Base-by-base conservation (phyloP, 2,113 vertebrate species). In the Bubalus kerabau region DNA sequence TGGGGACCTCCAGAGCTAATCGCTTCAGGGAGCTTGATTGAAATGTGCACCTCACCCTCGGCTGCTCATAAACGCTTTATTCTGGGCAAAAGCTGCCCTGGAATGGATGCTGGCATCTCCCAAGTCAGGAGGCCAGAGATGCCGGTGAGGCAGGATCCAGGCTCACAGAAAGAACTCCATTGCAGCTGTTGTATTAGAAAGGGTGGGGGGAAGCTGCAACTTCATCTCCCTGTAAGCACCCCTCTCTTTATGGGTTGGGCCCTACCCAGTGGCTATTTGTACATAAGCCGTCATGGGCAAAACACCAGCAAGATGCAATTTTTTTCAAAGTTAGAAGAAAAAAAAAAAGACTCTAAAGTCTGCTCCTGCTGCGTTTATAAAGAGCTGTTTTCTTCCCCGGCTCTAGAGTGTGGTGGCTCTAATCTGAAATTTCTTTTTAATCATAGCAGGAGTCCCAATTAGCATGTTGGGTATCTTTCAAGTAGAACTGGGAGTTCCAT, bases 381-480 rank as follows among this genome's bases (percentile, higher is more conserved):
- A 98, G 98, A 99, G 98, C 98, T 99, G 98, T 98, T 99, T 99
- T 99, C 98, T 98, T 98, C 98, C 97, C 85, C 96, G 97, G 99
- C 98, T 96, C 95, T 97, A 96, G 81, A 95, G 98, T 98, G 81
- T 98, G 98, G 98, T 62, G 13, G 98, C 97, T 97, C 96, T 99
- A 98, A 99, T 99, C 99, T 98, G 98, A 99, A 99, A 99, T 99
- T 98, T 98, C 98, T 99, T 99, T 99, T 99, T 99, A 99, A 99
- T 99, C 99, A 98, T 99, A 99, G 99, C 98, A 1, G 99, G 99
- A 99, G 98, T 98, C 98, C 98, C 99, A 99, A 99, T 99, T 99
- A 99, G 98, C 94, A 28, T 98, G 97, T 98, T 64, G 98, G 98
- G 98, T 98, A 99, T 99, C 98, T 96, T 98, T 99, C 98, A 98